Conservation (phyloP, 2,888 invertebrate genomes). For the Pterostichus madidus region DNA sequence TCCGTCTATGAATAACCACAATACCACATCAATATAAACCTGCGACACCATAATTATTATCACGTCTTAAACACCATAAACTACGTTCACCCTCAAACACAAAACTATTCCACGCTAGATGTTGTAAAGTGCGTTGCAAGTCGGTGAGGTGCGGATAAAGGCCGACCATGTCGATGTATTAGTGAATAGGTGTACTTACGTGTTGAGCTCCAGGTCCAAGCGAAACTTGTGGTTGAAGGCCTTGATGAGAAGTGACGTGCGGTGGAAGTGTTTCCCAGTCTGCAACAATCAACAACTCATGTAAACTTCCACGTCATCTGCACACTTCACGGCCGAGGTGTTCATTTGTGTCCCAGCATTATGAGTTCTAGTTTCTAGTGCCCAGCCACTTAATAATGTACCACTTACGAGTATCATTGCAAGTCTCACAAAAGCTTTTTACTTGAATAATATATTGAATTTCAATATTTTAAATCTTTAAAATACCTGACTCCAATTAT, state of each 20-base stretch:
- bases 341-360: slow-evolving; percentile 28
- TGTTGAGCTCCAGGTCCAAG: slow-evolving; percentile 96
- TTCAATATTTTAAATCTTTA: too few relatives aligned
- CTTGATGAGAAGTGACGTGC: slow-evolving; percentile 96
- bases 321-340: slow-evolving; percentile 51
- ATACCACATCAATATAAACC: background rate
- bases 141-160: too few relatives aligned
- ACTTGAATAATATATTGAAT: too few relatives aligned
- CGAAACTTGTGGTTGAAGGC: slow-evolving; percentile 98
- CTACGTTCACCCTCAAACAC: background rate
- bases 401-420: too few relatives aligned
- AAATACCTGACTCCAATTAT: too few relatives aligned
- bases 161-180: background rate
- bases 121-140: too few relatives aligned
- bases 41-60: background rate
- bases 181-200: slow-evolving; percentile 85
- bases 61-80: background rate
- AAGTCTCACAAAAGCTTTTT: too few relatives aligned
- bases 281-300: slow-evolving; percentile 80
- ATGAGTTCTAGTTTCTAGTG: background rate
- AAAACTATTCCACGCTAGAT: background rate
- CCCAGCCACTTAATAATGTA: too few relatives aligned
- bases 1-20: too few relatives aligned
- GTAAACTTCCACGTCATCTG: slow-evolving; percentile 45
- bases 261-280: slow-evolving; percentile 96